Base-by-base conservation (phyloP, 2,888 invertebrate genomes). In the Caenorhabditis wallacei region DNA sequence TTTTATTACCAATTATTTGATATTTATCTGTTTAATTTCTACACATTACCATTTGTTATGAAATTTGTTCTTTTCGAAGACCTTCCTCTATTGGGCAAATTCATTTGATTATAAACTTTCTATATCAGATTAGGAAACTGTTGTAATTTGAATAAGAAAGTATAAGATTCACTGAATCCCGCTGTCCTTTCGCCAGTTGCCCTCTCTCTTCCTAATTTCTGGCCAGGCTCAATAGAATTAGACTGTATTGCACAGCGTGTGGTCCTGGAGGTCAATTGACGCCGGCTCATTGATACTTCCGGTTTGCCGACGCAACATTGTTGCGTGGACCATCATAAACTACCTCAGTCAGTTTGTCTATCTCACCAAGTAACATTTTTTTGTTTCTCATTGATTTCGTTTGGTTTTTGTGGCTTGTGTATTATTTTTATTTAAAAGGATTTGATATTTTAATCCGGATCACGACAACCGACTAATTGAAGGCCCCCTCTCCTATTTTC, bases 301-400 rank as follows among this genome's bases (percentile, higher is more conserved):
- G 78, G 78, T 54, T 26, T 51, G 30, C 30, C 40, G 24, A 30
- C 48, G 68, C 76, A 69, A 76, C 68, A 59, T 37, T 76, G 54
- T 76, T 76, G 61, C 76, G 76, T 69, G 63, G 78, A 54, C 78
- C 40, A 37, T 57, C 43, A 30, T 48, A 69, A 69, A 46, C 53
- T 16, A 18, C 51, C 7, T 48, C 30, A 18, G n/a, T n/a, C 22
- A 18, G 20, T 48, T 16, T 24, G 30, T 48, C 37, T 40, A 43
- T 35, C 61, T 74, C n/a, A 30, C 46, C 11, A 2, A 16, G 20
- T 53, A 26, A 26, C 56, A 22, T 22, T 56, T 22, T 37, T 40
- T 26, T 46, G 26, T 22, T 56, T 22, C 37, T 40, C 43, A 30
- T 30, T 20, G 22, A 46, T 51, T 26, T 16, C n/a, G 20, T 59